Percentiles rank a stretch among this genome's conserved stretches.
These are phyloP conservation scores for Pristionchus pacificus DNA, from an alignment of 1,140 invertebrate species.

Conservation along the genomic window DNA sequence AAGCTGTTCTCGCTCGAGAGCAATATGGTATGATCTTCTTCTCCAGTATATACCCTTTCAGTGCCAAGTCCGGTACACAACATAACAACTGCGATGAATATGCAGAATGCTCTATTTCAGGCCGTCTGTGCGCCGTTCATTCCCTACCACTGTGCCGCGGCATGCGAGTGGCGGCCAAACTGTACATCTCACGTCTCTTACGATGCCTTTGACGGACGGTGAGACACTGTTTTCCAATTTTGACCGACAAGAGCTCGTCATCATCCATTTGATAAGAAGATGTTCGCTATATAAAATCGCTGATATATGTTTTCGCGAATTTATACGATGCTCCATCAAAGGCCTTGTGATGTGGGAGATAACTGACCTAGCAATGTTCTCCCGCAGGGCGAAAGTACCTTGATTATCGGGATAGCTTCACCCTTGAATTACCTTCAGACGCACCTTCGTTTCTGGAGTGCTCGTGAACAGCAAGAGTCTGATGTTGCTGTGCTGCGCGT, in stretches of 20 bases:
- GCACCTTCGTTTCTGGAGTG: conserved; percentile 35
- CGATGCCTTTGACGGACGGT: conserved; percentile 24
- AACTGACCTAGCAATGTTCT: too few relatives aligned
- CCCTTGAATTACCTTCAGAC: too few relatives aligned
- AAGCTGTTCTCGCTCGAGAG: conserved; percentile 29
- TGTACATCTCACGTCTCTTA: conserved; percentile 27
- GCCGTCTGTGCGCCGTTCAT: conserved; percentile 34
- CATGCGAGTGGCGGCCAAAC: conserved; percentile 32
- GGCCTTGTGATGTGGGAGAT: too few relatives aligned
- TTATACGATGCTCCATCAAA: too few relatives aligned
- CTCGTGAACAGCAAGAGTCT: conserved; percentile 29
- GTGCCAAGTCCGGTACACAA: neutral
- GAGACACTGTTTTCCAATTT: too few relatives aligned
- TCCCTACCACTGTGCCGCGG: conserved; percentile 25
- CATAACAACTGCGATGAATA: neutral
- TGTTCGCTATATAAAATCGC: too few relatives aligned
- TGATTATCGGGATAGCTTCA: too few relatives aligned
- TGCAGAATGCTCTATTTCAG: conserved; percentile 16
- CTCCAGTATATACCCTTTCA: conserved; percentile 2
- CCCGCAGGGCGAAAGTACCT: too few relatives aligned
- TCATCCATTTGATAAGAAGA: too few relatives aligned
- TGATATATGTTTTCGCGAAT: too few relatives aligned
- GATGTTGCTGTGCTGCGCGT: conserved; percentile 36
- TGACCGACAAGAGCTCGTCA: too few relatives aligned
- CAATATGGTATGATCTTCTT: conserved; percentile 24